Conservation (phyloP, 2,797 vertebrate genomes). For the Caiman crocodilus region DNA sequence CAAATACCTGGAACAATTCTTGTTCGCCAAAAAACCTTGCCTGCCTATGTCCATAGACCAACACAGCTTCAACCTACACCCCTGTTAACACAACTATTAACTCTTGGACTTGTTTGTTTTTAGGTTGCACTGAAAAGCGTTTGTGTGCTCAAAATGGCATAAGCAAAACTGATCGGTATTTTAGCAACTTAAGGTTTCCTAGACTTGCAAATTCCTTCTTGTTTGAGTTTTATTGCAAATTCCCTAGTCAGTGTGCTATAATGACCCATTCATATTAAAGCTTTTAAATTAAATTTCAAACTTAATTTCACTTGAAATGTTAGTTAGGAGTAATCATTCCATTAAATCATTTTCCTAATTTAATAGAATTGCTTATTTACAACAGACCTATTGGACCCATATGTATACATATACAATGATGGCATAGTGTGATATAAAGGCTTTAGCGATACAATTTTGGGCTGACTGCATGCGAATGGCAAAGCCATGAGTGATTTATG, state of each 20-base stretch:
- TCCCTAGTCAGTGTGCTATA: slow-evolving; percentile 52
- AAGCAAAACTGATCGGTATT: slow-evolving; percentile 38
- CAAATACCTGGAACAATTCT: no score
- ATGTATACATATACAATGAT: not conserved
- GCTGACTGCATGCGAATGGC: not conserved
- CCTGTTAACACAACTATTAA: no score
- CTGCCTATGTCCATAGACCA: no score
- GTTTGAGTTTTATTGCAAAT: slow-evolving; percentile 67
- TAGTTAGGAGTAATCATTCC: slow-evolving; percentile 68
- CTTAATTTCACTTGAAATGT: slow-evolving; percentile 70
- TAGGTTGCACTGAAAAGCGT: not conserved
- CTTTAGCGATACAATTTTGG: not conserved
- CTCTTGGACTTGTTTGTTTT: not conserved
- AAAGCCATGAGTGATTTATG: not conserved
- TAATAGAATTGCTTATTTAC: slow-evolving; percentile 64
- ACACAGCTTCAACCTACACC: no score
- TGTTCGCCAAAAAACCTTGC: no score
- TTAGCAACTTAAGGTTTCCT: slow-evolving; percentile 74
- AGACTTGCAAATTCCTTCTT: slow-evolving; percentile 71
- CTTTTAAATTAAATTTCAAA: slow-evolving; percentile 76
- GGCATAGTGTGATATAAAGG: not conserved
- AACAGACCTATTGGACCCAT: slow-evolving; percentile 55
- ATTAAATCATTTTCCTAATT: slow-evolving; percentile 68
- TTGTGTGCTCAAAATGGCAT: slow-evolving; percentile 9
- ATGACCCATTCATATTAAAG: slow-evolving; percentile 75